These are phyloP conservation scores for Pogona vitticeps DNA, from an alignment of 2,113 vertebrate species.

Conservation along the genomic window DNA sequence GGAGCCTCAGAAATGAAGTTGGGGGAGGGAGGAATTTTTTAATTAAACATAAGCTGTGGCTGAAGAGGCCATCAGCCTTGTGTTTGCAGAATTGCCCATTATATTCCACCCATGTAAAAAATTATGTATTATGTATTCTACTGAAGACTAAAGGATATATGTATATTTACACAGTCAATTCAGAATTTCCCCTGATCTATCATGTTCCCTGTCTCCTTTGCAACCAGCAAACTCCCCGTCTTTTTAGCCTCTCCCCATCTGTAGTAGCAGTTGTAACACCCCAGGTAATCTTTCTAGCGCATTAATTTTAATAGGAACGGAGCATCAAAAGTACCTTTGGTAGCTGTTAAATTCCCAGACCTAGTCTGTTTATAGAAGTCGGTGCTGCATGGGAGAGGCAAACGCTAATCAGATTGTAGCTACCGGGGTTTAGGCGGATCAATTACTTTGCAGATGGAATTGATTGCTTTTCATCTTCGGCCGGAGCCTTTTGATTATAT, in stretches of 20 bases:
- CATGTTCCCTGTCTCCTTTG: background rate
- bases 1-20: too few species aligned
- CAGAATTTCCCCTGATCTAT: background rate
- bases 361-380: background rate
- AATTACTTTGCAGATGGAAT: constrained; percentile 41
- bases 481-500: constrained; percentile 23
- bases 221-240: background rate
- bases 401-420: background rate
- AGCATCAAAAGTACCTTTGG: constrained; percentile 8
- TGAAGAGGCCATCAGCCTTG: too few species aligned
- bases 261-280: background rate
- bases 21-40: too few species aligned
- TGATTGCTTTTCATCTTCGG: constrained; percentile 5
- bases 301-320: constrained; percentile 29
- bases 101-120: background rate
- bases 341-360: background rate
- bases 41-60: too few species aligned
- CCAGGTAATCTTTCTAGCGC: constrained; percentile 12
- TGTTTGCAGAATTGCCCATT: too few species aligned
- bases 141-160: background rate
- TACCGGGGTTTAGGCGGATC: constrained; percentile 39
- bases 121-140: background rate
- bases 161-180: background rate
- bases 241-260: background rate
- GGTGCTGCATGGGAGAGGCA: background rate